phyloP scores from a whole-genome alignment of 2,113 vertebrate species.

The Mixornis gularis region DNA sequence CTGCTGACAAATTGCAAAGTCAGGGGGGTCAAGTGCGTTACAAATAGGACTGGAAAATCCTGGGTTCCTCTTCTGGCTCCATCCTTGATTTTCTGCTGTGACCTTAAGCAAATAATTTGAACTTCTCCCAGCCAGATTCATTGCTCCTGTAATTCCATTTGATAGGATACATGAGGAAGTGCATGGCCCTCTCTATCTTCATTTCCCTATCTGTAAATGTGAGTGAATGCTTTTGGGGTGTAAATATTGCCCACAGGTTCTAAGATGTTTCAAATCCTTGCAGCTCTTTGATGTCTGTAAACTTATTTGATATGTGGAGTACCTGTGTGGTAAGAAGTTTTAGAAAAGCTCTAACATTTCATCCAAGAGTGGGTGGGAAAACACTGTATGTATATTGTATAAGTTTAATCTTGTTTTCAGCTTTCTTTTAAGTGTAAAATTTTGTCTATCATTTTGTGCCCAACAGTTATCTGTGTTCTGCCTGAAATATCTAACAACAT shows the following conservation, averaged over 20 bases:
- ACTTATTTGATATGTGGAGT: background rate
- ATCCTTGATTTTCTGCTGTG: background rate
- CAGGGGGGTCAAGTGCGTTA: background rate
- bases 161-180: conserved; percentile 32
- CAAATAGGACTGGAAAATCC: conserved; percentile 17
- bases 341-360: background rate
- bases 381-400: background rate
- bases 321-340: background rate
- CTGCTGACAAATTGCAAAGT: background rate
- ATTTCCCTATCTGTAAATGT: conserved; percentile 30
- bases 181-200: conserved; percentile 10
- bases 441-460: background rate
- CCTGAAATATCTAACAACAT: background rate
- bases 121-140: conserved; percentile 4
- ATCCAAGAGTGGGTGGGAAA: conserved; percentile 19
- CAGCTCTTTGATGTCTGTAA: conserved; percentile 29
- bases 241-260: conserved; percentile 37
- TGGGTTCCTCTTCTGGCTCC: background rate
- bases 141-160: conserved; percentile 15
- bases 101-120: conserved; percentile 33
- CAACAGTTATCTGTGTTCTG: background rate
- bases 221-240: background rate
- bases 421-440: conserved; percentile 31
- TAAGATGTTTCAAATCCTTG: conserved; percentile 21
- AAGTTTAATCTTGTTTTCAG: conserved; percentile 38